Evolutionary conservation across 2,113 vertebrate genomes (phyloP).

Genomic region (Rhabdornis inornatus): DNA sequence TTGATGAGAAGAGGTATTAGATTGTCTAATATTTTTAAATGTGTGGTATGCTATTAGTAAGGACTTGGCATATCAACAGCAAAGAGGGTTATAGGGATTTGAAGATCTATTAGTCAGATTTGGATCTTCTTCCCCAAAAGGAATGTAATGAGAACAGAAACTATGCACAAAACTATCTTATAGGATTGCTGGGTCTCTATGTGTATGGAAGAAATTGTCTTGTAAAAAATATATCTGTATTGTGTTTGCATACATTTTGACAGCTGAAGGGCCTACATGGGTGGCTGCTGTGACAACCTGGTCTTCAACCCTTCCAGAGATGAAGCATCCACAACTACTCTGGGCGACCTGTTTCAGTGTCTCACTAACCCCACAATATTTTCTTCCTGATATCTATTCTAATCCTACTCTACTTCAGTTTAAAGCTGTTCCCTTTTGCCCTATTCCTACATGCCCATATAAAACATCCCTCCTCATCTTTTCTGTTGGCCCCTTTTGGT

Average conservation of each 20-base stretch:
- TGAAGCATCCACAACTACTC: not conserved
- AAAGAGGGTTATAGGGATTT: not conserved
- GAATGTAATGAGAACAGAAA: not conserved
- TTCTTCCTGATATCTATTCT: not conserved
- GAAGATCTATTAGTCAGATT: not conserved
- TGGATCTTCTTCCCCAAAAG: not conserved
- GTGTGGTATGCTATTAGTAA: not conserved
- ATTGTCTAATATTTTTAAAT: not conserved
- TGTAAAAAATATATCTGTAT: not conserved
- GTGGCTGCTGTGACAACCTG: not conserved
- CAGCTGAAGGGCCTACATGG: not conserved
- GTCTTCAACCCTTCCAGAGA: not conserved
- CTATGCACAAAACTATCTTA: not conserved
- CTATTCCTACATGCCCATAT: no score
- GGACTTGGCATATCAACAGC: not conserved
- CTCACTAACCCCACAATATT: not conserved
- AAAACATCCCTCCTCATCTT: not conserved
- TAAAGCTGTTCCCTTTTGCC: not conserved
- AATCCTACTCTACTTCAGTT: not conserved
- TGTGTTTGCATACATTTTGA: not conserved
- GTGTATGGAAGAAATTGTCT: not conserved
- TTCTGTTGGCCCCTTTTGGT: accelerated
- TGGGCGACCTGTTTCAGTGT: not conserved
- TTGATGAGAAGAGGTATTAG: not conserved
- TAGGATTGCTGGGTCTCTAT: not conserved